Evolutionary conservation across 2,888 invertebrate species (phyloP).

Genomic region (Diarsia dahlii): DNA sequence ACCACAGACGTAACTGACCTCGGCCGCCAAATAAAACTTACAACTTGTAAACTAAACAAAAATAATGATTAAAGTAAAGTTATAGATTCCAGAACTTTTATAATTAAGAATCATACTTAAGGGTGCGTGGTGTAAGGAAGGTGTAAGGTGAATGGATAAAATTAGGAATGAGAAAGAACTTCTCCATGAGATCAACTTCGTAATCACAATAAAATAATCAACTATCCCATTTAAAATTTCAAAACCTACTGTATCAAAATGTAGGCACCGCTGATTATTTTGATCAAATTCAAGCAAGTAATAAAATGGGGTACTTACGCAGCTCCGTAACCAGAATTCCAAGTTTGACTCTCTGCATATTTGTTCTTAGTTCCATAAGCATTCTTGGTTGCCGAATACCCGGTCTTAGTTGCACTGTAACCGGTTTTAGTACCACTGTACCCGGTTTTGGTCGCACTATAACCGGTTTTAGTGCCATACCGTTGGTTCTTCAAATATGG

Average conservation of each 20-base stretch:
- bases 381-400: conserved; percentile 67
- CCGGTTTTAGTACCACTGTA: conserved; percentile 65
- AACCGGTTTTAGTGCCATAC: conserved; percentile 69
- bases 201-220: too few relatives aligned
- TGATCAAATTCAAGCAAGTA: background rate
- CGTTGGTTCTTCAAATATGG: conserved; percentile 75
- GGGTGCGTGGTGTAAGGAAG: too few relatives aligned
- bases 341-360: conserved; percentile 77
- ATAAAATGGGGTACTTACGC: conserved; percentile 73
- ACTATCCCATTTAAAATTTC: too few relatives aligned
- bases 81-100: too few relatives aligned
- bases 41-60: too few relatives aligned
- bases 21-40: too few relatives aligned
- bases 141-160: too few relatives aligned
- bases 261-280: background rate
- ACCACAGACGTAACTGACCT: too few relatives aligned
- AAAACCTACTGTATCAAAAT: background rate
- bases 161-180: too few relatives aligned
- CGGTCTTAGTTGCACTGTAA: conserved; percentile 72
- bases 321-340: conserved; percentile 76
- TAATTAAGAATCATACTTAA: too few relatives aligned
- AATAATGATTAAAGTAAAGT: too few relatives aligned
- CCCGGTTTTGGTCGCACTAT: conserved; percentile 53
- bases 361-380: conserved; percentile 61
- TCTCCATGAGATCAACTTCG: background rate